Evolutionary conservation across 2,888 invertebrate genomes (phyloP).

Genomic region (Meteorus colon): DNA sequence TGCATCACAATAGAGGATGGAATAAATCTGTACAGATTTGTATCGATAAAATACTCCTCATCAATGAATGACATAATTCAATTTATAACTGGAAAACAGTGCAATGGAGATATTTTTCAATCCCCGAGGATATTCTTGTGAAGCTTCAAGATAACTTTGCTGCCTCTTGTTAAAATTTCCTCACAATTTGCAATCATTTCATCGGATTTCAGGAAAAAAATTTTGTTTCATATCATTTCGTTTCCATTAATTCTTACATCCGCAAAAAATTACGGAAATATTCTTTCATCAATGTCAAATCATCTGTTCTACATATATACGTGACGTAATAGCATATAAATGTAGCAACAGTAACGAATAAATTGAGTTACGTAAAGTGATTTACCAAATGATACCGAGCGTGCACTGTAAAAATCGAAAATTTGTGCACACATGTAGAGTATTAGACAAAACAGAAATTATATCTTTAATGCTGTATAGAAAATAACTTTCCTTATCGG

Average conservation of each 20-base stretch:
- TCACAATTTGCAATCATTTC: no score
- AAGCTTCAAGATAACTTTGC: no score
- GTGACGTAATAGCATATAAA: conserved; percentile 14
- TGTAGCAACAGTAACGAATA: conserved; percentile 12
- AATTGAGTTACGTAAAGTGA: conserved; percentile 27
- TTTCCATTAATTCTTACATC: neutral
- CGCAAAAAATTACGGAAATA: neutral
- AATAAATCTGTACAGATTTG: no score
- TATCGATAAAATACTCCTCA: no score
- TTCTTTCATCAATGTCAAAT: conserved; percentile 18
- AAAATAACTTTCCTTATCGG: no score
- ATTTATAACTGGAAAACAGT: no score
- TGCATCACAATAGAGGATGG: neutral
- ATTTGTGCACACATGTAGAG: neutral
- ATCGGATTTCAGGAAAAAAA: no score
- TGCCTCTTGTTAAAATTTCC: no score
- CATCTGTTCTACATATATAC: neutral
- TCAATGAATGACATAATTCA: no score
- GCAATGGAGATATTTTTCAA: no score
- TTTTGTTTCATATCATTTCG: neutral
- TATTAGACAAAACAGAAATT: neutral
- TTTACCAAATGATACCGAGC: conserved; percentile 20
- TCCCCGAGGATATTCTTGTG: no score
- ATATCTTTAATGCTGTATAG: neutral
- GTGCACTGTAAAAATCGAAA: neutral